These are phyloP conservation scores for Perca schrenkii DNA, from an alignment of 2,113 vertebrate species.

Conservation along the genomic window DNA sequence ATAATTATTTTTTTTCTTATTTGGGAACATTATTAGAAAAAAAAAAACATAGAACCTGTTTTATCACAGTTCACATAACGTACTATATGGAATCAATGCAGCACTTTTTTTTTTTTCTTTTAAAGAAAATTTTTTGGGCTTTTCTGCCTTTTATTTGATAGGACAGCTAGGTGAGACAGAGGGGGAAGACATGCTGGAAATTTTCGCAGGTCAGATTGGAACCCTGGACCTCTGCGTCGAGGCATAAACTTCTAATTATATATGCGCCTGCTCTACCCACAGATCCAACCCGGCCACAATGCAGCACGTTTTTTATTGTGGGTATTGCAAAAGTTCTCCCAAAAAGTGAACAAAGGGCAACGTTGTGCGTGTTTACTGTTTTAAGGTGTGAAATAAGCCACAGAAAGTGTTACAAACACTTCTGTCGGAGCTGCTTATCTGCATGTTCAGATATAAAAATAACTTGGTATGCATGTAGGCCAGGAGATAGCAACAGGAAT, in stretches of 20 bases:
- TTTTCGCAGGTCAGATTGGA: too few species aligned
- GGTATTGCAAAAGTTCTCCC: neutral
- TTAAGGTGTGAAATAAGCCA: constrained; percentile 12
- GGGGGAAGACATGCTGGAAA: too few species aligned
- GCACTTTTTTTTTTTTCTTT: neutral
- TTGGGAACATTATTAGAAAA: neutral
- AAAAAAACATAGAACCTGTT: neutral
- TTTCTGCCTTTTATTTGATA: too few species aligned
- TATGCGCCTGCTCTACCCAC: too few species aligned
- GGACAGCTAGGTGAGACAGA: too few species aligned
- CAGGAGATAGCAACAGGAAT: constrained; percentile 73
- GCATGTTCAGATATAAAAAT: constrained; percentile 36
- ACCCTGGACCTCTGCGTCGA: too few species aligned
- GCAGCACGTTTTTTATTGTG: neutral
- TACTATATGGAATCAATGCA: neutral
- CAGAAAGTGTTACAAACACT: constrained; percentile 19
- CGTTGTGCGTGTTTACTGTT: constrained; percentile 14
- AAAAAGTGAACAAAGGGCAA: constrained; percentile 17
- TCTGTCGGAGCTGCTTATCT: constrained; percentile 18
- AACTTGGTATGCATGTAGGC: constrained; percentile 73
- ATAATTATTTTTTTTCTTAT: neutral
- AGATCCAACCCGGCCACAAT: too few species aligned
- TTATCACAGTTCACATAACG: neutral
- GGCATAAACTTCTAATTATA: too few species aligned
- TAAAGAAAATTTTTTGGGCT: too few species aligned